phyloP scores from a whole-genome alignment of 2,888 invertebrate species.

The Bursaphelenchus okinawaensis region DNA sequence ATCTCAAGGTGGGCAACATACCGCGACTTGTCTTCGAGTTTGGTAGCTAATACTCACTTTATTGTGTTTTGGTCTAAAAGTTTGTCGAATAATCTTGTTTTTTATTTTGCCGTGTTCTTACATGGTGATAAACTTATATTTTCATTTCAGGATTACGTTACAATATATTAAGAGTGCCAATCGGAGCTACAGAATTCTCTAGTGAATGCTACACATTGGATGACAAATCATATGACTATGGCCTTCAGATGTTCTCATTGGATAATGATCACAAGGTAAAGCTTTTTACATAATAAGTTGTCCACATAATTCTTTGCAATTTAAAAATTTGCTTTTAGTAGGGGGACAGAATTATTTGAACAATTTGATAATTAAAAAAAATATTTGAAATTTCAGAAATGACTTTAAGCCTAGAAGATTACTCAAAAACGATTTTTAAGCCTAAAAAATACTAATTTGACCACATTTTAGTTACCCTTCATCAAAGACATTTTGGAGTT shows the following conservation, averaged over 20 bases:
- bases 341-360: not conserved
- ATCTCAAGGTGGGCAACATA: too few relatives aligned
- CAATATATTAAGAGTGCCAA: not conserved
- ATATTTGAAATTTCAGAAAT: too few relatives aligned
- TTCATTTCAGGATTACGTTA: slow-evolving; percentile 1
- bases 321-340: not conserved
- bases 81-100: too few relatives aligned
- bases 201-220: not conserved
- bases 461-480: not conserved
- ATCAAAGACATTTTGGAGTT: not conserved
- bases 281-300: not conserved
- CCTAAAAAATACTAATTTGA: too few relatives aligned
- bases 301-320: not conserved
- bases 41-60: too few relatives aligned
- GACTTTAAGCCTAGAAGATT: too few relatives aligned
- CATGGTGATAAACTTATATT: too few relatives aligned
- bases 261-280: not conserved
- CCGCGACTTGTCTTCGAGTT: too few relatives aligned
- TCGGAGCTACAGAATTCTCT: slow-evolving; percentile 6
- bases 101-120: not conserved
- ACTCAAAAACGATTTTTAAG: too few relatives aligned
- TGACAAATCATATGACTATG: slow-evolving; percentile 1
- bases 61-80: too few relatives aligned
- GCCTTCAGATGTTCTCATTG: not conserved
- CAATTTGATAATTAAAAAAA: too few relatives aligned